A percentile compares a stretch with the other conserved stretches of the same genome.
Conservation (phyloP, 2,797 vertebrate genomes). For the Crypturellus tataupa region DNA sequence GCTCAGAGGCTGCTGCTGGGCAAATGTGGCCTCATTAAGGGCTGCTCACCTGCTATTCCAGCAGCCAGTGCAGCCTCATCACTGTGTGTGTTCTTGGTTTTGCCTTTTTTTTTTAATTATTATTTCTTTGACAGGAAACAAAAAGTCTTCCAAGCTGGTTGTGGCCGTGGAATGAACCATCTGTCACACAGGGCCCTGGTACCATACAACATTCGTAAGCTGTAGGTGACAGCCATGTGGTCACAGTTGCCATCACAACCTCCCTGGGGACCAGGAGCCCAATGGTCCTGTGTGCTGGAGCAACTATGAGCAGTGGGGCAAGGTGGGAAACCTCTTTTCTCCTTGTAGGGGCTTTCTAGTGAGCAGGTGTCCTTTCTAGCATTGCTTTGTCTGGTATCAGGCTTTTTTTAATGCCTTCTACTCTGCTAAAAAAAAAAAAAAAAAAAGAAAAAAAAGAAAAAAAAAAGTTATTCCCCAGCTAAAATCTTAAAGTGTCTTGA, state of each 20-base stretch:
- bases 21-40: rapidly evolving
- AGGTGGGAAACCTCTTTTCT: neutral
- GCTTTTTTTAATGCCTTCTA: neutral
- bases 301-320: rapidly evolving
- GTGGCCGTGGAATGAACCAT: neutral
- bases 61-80: neutral
- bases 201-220: neutral
- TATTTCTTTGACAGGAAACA: neutral
- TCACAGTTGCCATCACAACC: neutral
- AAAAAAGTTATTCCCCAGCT: neutral
- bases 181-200: neutral
- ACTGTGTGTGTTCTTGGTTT: neutral
- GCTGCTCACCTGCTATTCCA: rapidly evolving
- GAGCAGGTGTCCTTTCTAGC: neutral
- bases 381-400: neutral
- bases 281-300: neutral
- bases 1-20: neutral
- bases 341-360: rapidly evolving
- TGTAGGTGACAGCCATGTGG: neutral
- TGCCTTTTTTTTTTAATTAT: neutral
- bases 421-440: neutral
- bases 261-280: rapidly evolving
- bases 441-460: neutral
- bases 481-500: neutral
- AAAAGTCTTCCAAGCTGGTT: neutral